A percentile compares a stretch with the other conserved stretches of the same genome.
phyloP scores from a whole-genome alignment of 2,888 invertebrate species.

The Eretmocerus hayati region DNA sequence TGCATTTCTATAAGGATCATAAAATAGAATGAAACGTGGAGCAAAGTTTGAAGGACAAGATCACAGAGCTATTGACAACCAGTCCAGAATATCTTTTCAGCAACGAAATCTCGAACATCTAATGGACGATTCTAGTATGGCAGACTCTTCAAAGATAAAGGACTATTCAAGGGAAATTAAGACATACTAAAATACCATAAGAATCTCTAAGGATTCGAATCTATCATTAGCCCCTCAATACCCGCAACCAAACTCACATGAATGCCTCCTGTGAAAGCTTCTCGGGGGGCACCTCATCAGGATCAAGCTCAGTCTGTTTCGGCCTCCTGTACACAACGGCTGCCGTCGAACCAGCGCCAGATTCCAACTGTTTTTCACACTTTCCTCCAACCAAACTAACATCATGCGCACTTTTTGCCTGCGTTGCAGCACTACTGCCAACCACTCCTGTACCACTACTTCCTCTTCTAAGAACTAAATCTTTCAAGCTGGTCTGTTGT shows the following conservation, averaged over 20 bases:
- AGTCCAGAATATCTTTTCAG: too few species aligned
- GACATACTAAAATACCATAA: not conserved
- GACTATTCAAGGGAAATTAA: not conserved
- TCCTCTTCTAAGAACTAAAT: slow-evolving; percentile 42
- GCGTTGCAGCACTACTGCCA: slow-evolving; percentile 22
- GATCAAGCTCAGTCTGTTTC: slow-evolving; percentile 41
- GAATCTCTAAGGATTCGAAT: too few species aligned
- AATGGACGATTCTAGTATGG: too few species aligned
- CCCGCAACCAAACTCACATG: slow-evolving; percentile 36
- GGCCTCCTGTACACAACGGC: slow-evolving; percentile 42
- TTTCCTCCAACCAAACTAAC: slow-evolving; percentile 38
- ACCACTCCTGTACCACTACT: slow-evolving; percentile 32
- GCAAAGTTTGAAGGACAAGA: too few species aligned
- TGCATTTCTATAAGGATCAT: too few species aligned
- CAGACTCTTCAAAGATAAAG: too few species aligned
- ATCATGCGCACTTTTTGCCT: slow-evolving; percentile 22
- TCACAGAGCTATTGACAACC: too few species aligned
- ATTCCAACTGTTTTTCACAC: slow-evolving; percentile 41
- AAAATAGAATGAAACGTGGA: too few species aligned
- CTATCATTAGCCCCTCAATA: not conserved
- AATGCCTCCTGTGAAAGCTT: slow-evolving; percentile 63
- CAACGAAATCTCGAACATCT: too few species aligned
- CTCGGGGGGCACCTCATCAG: slow-evolving; percentile 54
- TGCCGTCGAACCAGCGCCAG: slow-evolving; percentile 42
- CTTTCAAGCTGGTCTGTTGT: slow-evolving; percentile 40